phyloP scores from a whole-genome alignment of 1,140 invertebrate genomes.

The Caenorhabditis latens region DNA sequence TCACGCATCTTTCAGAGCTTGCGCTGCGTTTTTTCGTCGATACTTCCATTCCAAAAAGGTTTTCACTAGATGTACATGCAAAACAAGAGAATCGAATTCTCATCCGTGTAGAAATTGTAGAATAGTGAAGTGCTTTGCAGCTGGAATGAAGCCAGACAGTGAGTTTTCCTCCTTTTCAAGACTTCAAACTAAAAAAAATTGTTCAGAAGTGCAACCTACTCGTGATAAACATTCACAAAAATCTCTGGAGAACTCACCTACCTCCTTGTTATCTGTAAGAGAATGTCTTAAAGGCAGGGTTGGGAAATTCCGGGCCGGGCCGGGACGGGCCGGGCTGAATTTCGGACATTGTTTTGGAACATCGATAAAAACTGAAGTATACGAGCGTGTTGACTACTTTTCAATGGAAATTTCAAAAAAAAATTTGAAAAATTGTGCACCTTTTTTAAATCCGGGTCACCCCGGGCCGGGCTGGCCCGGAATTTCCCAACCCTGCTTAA shows the following conservation, averaged over 20 bases:
- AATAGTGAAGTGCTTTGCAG: neutral
- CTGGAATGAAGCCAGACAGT: neutral
- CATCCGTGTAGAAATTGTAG: neutral
- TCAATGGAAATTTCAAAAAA: no score
- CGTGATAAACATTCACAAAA: neutral
- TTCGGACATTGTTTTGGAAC: no score
- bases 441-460: no score
- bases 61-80: neutral
- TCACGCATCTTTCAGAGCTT: no score
- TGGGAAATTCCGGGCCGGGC: no score
- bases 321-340: no score
- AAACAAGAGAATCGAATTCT: neutral
- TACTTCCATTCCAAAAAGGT: neutral
- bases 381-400: no score
- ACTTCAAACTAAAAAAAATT: neutral
- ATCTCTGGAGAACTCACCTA: neutral
- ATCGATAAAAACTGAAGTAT: no score
- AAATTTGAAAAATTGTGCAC: no score
- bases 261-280: neutral
- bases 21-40: conserved; percentile 2
- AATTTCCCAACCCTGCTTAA: no score
- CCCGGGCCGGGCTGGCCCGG: no score
- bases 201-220: neutral
- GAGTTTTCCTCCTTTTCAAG: neutral
- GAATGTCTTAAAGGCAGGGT: no score